Conservation (phyloP, 2,888 invertebrate genomes). For the Morpho deidamia region DNA sequence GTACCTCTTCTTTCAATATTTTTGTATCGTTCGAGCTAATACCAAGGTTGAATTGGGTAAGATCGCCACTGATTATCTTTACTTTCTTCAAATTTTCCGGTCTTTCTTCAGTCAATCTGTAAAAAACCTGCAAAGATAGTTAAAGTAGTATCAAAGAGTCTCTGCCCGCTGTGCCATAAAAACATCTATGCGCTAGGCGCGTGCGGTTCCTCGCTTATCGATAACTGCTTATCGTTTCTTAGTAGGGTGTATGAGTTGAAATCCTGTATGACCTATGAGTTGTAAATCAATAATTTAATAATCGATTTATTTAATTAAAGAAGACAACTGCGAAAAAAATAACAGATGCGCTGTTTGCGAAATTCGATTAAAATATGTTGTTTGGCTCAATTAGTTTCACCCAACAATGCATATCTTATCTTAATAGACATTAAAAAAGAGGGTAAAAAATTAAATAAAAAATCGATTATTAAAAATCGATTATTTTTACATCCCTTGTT, state of each 20-base stretch:
- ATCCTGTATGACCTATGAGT: neutral
- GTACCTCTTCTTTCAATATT: conserved; percentile 35
- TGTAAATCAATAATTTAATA: neutral
- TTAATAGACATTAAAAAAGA: too few relatives aligned
- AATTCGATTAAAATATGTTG: too few relatives aligned
- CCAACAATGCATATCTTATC: too few relatives aligned
- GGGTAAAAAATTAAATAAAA: too few relatives aligned
- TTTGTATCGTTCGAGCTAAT: conserved; percentile 80
- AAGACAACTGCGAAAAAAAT: too few relatives aligned
- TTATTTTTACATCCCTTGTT: too few relatives aligned
- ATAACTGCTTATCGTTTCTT: too few relatives aligned
- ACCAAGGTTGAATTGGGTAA: conserved; percentile 84
- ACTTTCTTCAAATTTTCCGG: conserved; percentile 83
- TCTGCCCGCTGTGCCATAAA: neutral
- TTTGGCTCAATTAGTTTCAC: too few relatives aligned
- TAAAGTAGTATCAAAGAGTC: neutral
- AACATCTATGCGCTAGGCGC: neutral
- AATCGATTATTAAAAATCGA: too few relatives aligned
- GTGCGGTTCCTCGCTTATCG: neutral
- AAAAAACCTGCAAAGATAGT: conserved; percentile 79
- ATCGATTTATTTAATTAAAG: neutral
- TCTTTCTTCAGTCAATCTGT: conserved; percentile 79
- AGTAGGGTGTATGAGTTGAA: too few relatives aligned
- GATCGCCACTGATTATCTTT: conserved; percentile 85
- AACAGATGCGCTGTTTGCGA: too few relatives aligned